Evolutionary conservation across 2,113 vertebrate species (phyloP).

Genomic region (Eonycteris spelaea): DNA sequence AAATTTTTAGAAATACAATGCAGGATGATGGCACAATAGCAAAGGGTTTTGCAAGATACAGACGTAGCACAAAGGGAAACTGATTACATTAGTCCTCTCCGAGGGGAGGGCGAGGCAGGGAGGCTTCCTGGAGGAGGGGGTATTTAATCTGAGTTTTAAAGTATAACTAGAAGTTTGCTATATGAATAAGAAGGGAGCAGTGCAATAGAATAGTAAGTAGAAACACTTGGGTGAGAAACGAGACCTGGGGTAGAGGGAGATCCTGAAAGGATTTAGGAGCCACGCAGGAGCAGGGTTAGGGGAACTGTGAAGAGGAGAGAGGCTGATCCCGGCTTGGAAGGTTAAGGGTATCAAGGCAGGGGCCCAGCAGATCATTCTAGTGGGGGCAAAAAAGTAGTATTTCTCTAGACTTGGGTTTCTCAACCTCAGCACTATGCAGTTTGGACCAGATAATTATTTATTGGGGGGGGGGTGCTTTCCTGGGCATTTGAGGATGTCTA

Average conservation of each 20-base stretch:
- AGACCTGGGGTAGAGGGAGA: not conserved
- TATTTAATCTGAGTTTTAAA: not conserved
- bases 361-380: no score
- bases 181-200: no score
- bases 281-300: not conserved
- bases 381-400: accelerated
- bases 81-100: not conserved
- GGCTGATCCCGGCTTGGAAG: not conserved
- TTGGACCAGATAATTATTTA: not conserved
- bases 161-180: not conserved
- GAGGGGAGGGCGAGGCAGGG: not conserved
- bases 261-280: not conserved
- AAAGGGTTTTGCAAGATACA: not conserved
- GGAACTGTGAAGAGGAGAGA: not conserved
- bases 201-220: not conserved
- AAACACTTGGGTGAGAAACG: not conserved
- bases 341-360: not conserved
- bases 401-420: not conserved
- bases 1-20: not conserved
- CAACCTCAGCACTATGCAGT: not conserved
- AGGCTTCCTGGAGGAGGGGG: not conserved
- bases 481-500: no score
- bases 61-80: not conserved
- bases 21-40: accelerated
- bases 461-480: no score